Evolutionary conservation across 1,140 invertebrate species (phyloP), one percentile per base, ranked within the genome.

Genomic region (Papilio aristodemus): DNA sequence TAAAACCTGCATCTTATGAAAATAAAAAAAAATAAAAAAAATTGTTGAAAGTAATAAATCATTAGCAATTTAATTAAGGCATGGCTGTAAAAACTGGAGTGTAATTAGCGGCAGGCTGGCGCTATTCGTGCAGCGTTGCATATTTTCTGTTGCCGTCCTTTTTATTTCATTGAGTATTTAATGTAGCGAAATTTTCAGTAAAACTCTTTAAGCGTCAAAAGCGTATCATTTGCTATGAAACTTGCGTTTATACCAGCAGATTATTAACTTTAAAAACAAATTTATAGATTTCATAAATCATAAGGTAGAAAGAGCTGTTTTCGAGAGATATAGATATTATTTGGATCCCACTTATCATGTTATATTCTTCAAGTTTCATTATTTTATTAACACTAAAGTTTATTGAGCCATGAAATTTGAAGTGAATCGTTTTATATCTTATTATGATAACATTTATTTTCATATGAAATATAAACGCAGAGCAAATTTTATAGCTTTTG

Each of bases 41-140:
- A 36, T 19, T 62, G 27, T 62, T 62, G 13, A 19, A 38, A 37
- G 59, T 62, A 36, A 62, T 62, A 62, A 62, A 62, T 62, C 36
- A 22, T 62, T 62, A 37, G 14, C 59, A 62, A 38, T 62, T 62
- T 62, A 62, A 38, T 62, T 62, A 37, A 62, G 59, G 14, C 32
- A 37, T 37, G 32, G 59, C 59, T 37, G 59, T 62, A 38, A 62
- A 38, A 62, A 37, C 59, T 62, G 14, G 14, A 38, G 59, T 62
- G 59, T 38, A 62, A 37, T 62, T 62, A 62, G 59, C 27, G 59
- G 36, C 59, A 38, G 59, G 14, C 59, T 62, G 59, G 2, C 17
- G 17, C 32, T 62, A 62, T 62, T 62, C 59, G 27, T 38, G 59
- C 59, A 62, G 59, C 59, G 59, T 62, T 36, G 59, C 59, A 62